Base-by-base conservation (phyloP, 2,888 invertebrate genomes). In the Drosophila anomalata region DNA sequence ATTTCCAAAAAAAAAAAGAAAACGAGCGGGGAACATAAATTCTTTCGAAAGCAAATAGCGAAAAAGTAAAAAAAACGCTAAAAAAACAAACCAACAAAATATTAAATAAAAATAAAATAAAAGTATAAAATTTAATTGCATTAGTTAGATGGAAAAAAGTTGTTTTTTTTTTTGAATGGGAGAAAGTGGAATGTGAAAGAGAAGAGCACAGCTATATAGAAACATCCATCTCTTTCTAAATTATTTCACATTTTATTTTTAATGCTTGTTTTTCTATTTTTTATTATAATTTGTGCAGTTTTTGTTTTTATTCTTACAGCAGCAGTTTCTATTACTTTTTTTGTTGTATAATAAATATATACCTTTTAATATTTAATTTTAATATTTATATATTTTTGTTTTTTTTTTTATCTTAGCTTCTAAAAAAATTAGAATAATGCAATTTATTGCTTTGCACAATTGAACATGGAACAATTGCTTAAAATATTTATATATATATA, bases 91-190 rank as follows among this genome's bases (percentile, higher is more conserved):
- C 33, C 47, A 58, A 46, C 48, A 84, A 73, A 79, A 73, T 74
- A 84, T 77, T 74, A 78, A 65, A 78, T 79, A 82, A 78, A 76
- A 81, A 79, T 78, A 78, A 78, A 77, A 76, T 76, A 73, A 73
- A 74, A 76, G 66, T 73, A 76, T 75, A 75, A 80, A 84, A 74
- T 70, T 73, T 63, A 78, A 72, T 66, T 65, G 57, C 42, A 59
- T 68, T 71, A 61, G 41, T 69, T 69, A 50, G 20, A 69, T 67
- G 60, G 58, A 29, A 17, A 36, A 50, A 14, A 33, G 9, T 36
- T 31, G 29, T 42, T 55, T 48, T 57, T 58, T 51, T 31, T 47
- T 31, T 14, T 14, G n/a, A 51, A n/a, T 58, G 57, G 58, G 57
- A 14, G 5, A 51, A 17, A 42, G 29, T 29, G 29, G 9, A 41